Evolutionary conservation across 2,113 vertebrate species (phyloP).

Genomic region (Thamnaconus septentrionalis): DNA sequence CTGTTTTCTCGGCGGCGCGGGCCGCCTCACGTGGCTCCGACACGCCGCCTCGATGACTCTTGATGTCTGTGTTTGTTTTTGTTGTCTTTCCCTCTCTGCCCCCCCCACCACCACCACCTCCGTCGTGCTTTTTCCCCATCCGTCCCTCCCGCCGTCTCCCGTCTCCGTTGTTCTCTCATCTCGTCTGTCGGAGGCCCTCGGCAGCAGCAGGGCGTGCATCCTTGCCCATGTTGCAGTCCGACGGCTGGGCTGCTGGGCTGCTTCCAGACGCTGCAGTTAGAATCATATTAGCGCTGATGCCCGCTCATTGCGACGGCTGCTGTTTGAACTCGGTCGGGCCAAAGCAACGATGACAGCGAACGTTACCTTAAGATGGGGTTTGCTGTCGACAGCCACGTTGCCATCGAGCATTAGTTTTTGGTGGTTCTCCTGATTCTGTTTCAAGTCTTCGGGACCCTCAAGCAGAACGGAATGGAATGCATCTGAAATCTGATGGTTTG

Average conservation of each 20-base stretch:
- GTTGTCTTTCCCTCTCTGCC: constrained; percentile 35
- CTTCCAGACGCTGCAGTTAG: constrained; percentile 1
- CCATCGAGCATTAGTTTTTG: too few species aligned
- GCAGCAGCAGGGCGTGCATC: constrained; percentile 29
- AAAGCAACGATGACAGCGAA: too few species aligned
- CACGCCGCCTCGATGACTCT: constrained; percentile 61
- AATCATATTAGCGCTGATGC: not conserved
- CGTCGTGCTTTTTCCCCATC: constrained; percentile 32
- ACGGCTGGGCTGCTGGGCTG: constrained; percentile 8
- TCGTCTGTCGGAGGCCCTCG: constrained; percentile 48
- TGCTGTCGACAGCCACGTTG: too few species aligned
- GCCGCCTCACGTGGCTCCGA: constrained; percentile 57
- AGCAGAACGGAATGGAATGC: too few species aligned
- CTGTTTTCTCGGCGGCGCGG: constrained; percentile 62
- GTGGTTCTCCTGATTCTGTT: too few species aligned
- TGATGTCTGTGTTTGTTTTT: constrained; percentile 71
- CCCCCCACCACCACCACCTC: not conserved
- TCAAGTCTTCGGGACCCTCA: too few species aligned
- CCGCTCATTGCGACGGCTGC: too few species aligned
- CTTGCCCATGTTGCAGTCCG: constrained; percentile 14
- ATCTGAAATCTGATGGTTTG: too few species aligned
- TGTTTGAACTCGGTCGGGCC: too few species aligned
- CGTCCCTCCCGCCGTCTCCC: constrained; percentile 1
- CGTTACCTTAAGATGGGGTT: too few species aligned
- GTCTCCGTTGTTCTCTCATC: constrained; percentile 24